Evolutionary conservation across 2,113 vertebrate species (phyloP), one percentile per base, ranked within the genome.

Genomic region (Lanius ludovicianus): DNA sequence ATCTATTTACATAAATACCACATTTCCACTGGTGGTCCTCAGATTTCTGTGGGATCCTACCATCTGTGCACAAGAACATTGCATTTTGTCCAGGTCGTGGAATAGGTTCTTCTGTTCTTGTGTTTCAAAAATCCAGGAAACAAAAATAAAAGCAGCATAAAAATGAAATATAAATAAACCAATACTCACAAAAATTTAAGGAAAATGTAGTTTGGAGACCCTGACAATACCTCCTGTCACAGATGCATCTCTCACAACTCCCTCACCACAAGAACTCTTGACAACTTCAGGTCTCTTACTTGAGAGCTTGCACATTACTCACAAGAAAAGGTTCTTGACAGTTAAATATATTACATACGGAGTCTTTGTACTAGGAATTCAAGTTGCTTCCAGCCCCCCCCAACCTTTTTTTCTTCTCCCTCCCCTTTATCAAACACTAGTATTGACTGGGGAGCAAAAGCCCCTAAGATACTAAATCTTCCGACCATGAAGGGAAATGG

Each of bases 401-500:
- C 37, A 37, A 33, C 31, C 11, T 25, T 20, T 91, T 90, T 41
- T 27, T 2, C 30, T 86, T 89, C 46, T 90, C 53, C 50, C 56
- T 77, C 28, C 55, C 64, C 83, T 92, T 96, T 93, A 96, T 93
- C 92, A 96, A 91, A 80, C 41, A 63, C 49, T 63, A 49, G 89
- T 91, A 75, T 81, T 85, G 89, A 95, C 85, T 83, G 62, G 88
- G 84, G 57, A 97, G 84, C 77, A 93, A 90, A 92, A 60, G 42
- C 82, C 85, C 68, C 83, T 59, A 87, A 94, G 87, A 95, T 41
- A 88, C 73, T 94, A 93, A 93, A 94, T 93, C 90, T 96, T 89
- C 84, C 87, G 68, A 97, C 80, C 93, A 95, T 93, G 91, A 96
- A 94, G 92, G 87, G 73, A 94, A 97, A 94, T 89, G 80, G 76